These are phyloP conservation scores for Tauraco hartlaubi DNA, from an alignment of 2,797 vertebrate species.

Conservation along the genomic window DNA sequence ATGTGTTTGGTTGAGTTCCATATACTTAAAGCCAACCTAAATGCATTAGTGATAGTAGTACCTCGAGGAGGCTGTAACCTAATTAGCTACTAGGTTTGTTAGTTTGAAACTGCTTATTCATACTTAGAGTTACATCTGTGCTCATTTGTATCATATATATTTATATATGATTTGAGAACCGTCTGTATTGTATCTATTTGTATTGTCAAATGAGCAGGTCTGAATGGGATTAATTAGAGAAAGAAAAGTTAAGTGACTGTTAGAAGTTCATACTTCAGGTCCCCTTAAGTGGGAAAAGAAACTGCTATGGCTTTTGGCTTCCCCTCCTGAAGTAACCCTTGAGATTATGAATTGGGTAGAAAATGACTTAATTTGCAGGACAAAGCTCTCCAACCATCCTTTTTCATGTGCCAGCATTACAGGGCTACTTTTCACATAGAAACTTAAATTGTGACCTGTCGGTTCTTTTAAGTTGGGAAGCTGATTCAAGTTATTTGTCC, in stretches of 20 bases:
- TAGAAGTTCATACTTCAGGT: background rate
- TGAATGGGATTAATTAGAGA: background rate
- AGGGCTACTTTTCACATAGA: slow-evolving; percentile 18
- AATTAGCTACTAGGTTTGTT: background rate
- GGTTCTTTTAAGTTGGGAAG: background rate
- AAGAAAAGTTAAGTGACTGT: background rate
- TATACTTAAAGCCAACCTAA: background rate
- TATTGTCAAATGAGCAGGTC: background rate
- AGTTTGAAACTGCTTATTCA: background rate
- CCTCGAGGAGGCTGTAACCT: background rate
- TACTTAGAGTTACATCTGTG: background rate
- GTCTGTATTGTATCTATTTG: background rate
- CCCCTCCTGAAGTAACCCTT: background rate
- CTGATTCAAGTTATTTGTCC: background rate
- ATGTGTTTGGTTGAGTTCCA: background rate
- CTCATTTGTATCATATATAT: background rate
- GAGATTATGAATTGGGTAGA: background rate
- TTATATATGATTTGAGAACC: background rate
- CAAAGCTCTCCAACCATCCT: background rate
- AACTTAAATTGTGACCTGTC: slow-evolving; percentile 9
- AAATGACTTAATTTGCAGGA: background rate
- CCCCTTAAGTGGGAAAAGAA: background rate
- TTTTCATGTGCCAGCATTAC: background rate
- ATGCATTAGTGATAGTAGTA: background rate
- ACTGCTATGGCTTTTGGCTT: background rate